phyloP scores from a whole-genome alignment of 1,140 invertebrate genomes.

The Araneus ventricosus region DNA sequence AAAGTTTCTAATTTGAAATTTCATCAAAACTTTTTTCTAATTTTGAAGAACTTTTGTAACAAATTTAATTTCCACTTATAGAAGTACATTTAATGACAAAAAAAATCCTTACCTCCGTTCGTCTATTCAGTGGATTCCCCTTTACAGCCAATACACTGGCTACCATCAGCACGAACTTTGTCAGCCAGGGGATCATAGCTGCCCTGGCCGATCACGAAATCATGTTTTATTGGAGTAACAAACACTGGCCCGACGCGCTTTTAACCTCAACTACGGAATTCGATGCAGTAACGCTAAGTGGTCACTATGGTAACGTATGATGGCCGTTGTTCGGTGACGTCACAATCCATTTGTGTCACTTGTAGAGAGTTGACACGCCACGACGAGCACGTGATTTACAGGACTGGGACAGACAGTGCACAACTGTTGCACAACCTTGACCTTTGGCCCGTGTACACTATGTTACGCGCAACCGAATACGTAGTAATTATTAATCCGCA shows the following conservation, averaged over 20 bases:
- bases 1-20: too few species aligned
- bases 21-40: too few species aligned
- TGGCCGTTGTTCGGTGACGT: constrained; percentile 61
- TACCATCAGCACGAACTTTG: constrained; percentile 51
- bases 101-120: background rate
- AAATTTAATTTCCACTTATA: too few species aligned
- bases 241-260: constrained; percentile 31
- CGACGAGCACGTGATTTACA: constrained; percentile 57
- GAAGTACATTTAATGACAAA: too few species aligned
- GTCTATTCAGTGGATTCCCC: background rate
- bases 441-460: constrained; percentile 34
- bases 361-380: constrained; percentile 55
- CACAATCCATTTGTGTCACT: constrained; percentile 69
- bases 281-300: background rate
- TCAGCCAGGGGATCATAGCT: constrained; percentile 67
- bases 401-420: constrained; percentile 55
- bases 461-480: background rate
- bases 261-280: constrained; percentile 44
- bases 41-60: too few species aligned
- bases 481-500: background rate
- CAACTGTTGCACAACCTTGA: constrained; percentile 64
- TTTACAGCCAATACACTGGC: constrained; percentile 50
- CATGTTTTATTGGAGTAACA: constrained; percentile 49
- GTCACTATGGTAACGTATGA: constrained; percentile 55
- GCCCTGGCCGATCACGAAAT: constrained; percentile 58